Conservation (phyloP, 2,113 vertebrate genomes). For the Lycaon pictus region DNA sequence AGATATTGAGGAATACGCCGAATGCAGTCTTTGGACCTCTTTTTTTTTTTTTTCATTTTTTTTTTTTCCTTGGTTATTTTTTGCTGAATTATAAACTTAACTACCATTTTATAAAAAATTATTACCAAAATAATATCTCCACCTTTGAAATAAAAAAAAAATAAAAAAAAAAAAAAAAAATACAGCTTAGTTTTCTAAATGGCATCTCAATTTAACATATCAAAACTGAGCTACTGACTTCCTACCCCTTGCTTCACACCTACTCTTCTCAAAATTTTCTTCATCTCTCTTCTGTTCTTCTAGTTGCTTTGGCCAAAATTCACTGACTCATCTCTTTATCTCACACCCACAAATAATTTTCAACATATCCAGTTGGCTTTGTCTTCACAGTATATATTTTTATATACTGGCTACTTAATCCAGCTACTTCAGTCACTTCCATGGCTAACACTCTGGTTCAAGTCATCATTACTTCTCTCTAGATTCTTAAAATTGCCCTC, state of each 20-base stretch:
- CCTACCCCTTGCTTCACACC: neutral
- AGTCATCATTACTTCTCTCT: neutral
- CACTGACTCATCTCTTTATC: neutral
- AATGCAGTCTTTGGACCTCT: neutral
- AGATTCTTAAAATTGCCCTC: neutral
- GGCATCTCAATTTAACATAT: neutral
- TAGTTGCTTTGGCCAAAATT: neutral
- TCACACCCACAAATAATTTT: neutral
- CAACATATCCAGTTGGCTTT: neutral
- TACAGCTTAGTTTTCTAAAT: neutral
- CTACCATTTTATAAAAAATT: neutral
- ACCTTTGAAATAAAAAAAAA: too few relatives aligned
- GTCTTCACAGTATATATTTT: neutral
- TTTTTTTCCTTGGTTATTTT: neutral
- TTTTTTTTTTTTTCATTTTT: neutral
- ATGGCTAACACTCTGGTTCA: neutral
- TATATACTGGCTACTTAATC: neutral
- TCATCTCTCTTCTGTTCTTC: neutral
- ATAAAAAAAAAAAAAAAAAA: neutral
- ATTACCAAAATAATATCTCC: neutral
- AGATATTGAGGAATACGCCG: neutral
- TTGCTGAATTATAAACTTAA: neutral
- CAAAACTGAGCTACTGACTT: neutral
- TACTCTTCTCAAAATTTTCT: neutral
- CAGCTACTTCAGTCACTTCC: neutral